phyloP scores from a whole-genome alignment of 2,888 invertebrate species.

The Watsonalla binaria region DNA sequence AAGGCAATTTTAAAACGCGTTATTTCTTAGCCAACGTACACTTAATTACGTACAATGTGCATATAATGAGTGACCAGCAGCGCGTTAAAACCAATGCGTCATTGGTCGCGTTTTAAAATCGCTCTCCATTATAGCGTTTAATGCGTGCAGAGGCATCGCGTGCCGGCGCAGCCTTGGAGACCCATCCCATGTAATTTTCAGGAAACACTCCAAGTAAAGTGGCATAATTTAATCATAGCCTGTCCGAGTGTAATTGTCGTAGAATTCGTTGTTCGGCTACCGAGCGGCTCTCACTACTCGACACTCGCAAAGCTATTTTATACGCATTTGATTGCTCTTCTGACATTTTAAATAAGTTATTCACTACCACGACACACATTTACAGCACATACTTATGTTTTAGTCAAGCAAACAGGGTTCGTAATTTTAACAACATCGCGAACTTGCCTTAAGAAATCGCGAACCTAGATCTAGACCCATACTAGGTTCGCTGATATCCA shows the following conservation, averaged over 20 bases:
- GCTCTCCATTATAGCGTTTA: slow-evolving; percentile 51
- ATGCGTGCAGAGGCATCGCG: slow-evolving; percentile 73
- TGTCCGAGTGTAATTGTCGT: slow-evolving; percentile 70
- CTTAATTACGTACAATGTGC: slow-evolving; percentile 43
- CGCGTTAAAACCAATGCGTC: slow-evolving; percentile 73
- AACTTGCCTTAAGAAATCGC: no score
- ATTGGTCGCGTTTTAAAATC: slow-evolving; percentile 67
- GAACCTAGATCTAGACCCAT: no score
- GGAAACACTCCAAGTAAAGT: slow-evolving; percentile 72
- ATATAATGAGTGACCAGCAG: slow-evolving; percentile 50
- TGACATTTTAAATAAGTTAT: no score
- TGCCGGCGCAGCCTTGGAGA: slow-evolving; percentile 70
- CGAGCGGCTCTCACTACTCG: slow-evolving; percentile 32
- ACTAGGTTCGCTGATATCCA: no score
- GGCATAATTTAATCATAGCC: slow-evolving; percentile 77
- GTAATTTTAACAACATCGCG: no score
- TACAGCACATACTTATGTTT: no score
- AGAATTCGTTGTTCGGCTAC: slow-evolving; percentile 66
- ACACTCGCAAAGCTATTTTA: slow-evolving; percentile 28
- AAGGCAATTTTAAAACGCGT: slow-evolving; percentile 23
- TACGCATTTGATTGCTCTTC: slow-evolving; percentile 18
- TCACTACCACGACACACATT: no score
- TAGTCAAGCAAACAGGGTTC: no score
- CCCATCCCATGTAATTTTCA: slow-evolving; percentile 77
- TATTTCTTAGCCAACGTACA: slow-evolving; percentile 11